A percentile compares a stretch with the other conserved stretches of the same genome.
Evolutionary conservation across 2,113 vertebrate genomes (phyloP).

Genomic region (Archilochus colubris): DNA sequence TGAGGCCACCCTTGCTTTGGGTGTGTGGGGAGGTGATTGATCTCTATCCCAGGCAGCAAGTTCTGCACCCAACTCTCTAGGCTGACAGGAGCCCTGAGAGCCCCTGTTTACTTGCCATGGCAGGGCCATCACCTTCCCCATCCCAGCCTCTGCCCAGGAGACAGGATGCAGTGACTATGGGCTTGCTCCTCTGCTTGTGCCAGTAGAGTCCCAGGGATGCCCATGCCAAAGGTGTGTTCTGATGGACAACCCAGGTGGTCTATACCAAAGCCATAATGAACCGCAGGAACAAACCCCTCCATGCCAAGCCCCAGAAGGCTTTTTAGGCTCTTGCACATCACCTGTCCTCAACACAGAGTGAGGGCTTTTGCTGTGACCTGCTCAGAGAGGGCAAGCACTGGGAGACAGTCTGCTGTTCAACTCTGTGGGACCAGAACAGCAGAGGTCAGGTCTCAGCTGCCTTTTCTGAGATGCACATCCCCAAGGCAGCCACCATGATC

Average conservation of each 20-base stretch:
- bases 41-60: rapidly evolving
- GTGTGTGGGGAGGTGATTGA: rapidly evolving
- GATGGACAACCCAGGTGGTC: not conserved
- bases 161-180: no score
- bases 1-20: rapidly evolving
- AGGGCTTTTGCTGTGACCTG: not conserved
- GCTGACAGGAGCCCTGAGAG: rapidly evolving
- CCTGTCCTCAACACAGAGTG: not conserved
- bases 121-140: not conserved
- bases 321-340: not conserved
- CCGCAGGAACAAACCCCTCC: not conserved
- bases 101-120: rapidly evolving
- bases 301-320: not conserved
- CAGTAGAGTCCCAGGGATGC: not conserved
- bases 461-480: not conserved
- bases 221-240: rapidly evolving
- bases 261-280: rapidly evolving
- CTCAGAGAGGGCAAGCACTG: not conserved
- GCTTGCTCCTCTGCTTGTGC: not conserved
- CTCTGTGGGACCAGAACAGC: rapidly evolving
- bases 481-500: rapidly evolving
- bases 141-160: not conserved
- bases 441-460: not conserved
- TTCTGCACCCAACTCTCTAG: rapidly evolving
- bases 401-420: not conserved